These are phyloP conservation scores for Eucriotettix oculatus DNA, from an alignment of 2,888 invertebrate species.

Conservation along the genomic window DNA sequence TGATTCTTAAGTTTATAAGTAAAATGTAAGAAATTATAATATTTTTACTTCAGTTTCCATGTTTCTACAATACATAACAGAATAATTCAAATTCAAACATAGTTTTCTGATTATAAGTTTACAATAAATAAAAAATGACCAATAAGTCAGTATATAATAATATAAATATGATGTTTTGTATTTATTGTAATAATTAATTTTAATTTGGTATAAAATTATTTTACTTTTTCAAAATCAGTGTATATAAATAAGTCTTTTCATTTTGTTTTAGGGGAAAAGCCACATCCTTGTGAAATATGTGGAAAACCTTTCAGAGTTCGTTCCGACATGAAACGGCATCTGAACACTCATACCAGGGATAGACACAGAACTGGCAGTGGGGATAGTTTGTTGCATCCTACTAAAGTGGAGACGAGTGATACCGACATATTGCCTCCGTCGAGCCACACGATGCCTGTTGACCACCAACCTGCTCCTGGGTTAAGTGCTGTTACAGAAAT, in stretches of 20 bases:
- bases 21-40: no score
- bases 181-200: background rate
- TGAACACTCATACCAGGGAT: constrained; percentile 43
- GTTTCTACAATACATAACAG: no score
- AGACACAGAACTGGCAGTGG: constrained; percentile 1
- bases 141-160: no score
- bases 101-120: no score
- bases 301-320: constrained; percentile 67
- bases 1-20: no score
- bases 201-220: background rate
- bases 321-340: constrained; percentile 68
- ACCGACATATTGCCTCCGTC: background rate
- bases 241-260: background rate
- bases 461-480: constrained; percentile 5
- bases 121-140: no score
- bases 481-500: constrained; percentile 10
- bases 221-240: background rate
- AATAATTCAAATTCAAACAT: no score
- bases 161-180: background rate
- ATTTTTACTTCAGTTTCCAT: no score
- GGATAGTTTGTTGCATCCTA: no score
- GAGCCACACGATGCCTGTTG: constrained; percentile 3
- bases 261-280: constrained; percentile 46
- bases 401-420: background rate
- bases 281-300: constrained; percentile 57